These are phyloP conservation scores for Lasioglossum vierecki DNA, from an alignment of 2,888 invertebrate genomes.

Conservation along the genomic window DNA sequence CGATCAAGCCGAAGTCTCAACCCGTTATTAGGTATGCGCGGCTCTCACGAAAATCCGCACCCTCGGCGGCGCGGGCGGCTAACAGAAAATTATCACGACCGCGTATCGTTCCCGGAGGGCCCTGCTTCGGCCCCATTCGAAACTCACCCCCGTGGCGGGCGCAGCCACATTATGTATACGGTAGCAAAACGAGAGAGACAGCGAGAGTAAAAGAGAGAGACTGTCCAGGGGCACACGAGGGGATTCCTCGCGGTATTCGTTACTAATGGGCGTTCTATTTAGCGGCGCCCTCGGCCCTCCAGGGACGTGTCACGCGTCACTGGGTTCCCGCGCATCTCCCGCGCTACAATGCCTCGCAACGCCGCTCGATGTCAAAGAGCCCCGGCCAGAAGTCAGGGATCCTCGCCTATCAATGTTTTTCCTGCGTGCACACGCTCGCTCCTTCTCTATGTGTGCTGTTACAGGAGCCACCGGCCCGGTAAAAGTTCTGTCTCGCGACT, in stretches of 20 bases:
- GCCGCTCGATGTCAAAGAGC: conserved; percentile 69
- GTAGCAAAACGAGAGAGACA: conserved; percentile 12
- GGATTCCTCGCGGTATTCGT: conserved; percentile 78
- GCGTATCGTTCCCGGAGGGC: conserved; percentile 72
- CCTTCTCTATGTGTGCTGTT: neutral
- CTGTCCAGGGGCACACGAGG: conserved; percentile 54
- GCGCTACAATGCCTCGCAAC: conserved; percentile 56
- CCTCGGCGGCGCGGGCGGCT: conserved; percentile 61
- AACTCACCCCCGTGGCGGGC: conserved; percentile 45
- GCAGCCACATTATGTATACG: conserved; percentile 66
- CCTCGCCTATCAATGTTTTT: conserved; percentile 11
- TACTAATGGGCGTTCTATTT: conserved; percentile 82
- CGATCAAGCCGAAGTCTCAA: conserved; percentile 23
- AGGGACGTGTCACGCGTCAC: conserved; percentile 79
- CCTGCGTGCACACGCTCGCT: neutral
- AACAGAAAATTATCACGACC: conserved; percentile 74
- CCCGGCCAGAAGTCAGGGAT: conserved; percentile 63
- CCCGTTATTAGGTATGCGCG: conserved; percentile 48
- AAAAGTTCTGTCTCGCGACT: conserved; percentile 5
- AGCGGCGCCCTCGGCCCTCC: conserved; percentile 75
- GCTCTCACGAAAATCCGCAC: conserved; percentile 65
- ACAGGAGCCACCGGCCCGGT: neutral
- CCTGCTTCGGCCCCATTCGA: conserved; percentile 22
- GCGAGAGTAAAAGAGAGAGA: neutral
- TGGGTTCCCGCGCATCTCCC: conserved; percentile 56